Evolutionary conservation across 2,113 vertebrate species (phyloP).

Genomic region (Rafetus swinhoei): DNA sequence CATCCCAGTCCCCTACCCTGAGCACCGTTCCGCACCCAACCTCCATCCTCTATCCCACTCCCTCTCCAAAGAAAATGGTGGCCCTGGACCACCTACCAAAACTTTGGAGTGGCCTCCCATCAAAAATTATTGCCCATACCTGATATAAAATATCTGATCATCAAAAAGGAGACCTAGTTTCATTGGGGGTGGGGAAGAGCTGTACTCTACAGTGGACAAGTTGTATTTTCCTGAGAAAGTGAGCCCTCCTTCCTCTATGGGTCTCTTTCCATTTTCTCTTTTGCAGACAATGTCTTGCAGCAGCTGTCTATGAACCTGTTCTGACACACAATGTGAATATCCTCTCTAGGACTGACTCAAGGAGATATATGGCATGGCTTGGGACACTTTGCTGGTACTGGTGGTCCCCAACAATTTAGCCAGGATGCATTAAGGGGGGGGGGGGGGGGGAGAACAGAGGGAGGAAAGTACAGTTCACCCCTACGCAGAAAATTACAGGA

Average conservation of each 20-base stretch:
- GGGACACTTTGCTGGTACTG: constrained; percentile 54
- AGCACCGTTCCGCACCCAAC: too few species aligned
- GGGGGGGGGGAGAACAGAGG: background rate
- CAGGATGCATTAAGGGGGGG: constrained; percentile 53
- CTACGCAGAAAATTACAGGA: constrained; percentile 67
- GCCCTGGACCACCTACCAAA: too few species aligned
- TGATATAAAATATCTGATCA: background rate
- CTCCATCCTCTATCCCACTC: too few species aligned
- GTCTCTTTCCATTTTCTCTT: constrained; percentile 46
- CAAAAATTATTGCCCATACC: too few species aligned
- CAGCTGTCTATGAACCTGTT: constrained; percentile 61
- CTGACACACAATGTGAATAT: constrained; percentile 65
- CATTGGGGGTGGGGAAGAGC: background rate
- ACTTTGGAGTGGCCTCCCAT: too few species aligned
- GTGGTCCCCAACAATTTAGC: constrained; percentile 64
- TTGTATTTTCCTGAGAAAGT: fast-evolving
- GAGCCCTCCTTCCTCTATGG: background rate
- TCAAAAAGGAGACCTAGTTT: background rate
- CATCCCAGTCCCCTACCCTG: too few species aligned
- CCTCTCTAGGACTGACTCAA: constrained; percentile 53
- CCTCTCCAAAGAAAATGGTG: too few species aligned
- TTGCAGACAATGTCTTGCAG: constrained; percentile 65
- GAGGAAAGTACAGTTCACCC: constrained; percentile 62
- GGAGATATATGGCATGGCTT: constrained; percentile 64
- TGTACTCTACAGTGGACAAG: background rate